Evolutionary conservation across 2,797 vertebrate genomes (phyloP), one percentile per base, ranked within the genome.

Genomic region (Galaxias olidus): DNA sequence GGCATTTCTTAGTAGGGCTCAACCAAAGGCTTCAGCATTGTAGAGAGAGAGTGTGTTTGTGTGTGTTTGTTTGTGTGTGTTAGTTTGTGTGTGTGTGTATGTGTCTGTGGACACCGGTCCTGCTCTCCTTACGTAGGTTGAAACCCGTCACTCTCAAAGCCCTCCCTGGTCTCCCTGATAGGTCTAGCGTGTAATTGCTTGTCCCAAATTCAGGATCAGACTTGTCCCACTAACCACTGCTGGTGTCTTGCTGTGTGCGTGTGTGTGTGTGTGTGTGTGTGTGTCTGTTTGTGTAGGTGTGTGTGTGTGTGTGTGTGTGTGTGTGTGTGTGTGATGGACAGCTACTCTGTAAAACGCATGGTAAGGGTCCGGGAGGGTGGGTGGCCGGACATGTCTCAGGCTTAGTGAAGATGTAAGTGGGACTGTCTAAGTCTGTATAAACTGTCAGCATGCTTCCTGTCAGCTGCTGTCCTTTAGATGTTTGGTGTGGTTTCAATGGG

Each of bases 1-100:
- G 83, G 69, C 81, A 81, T 86, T 88, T 77, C 67, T 73, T 20
- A 42, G 53, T 41, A 73, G 64, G 68, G 62, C 44, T 66, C 43
- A 54, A 74, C 52, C 63, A 40, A 64, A 60, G 54, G 58, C 63
- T 53, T 58, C n/a, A n/a, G 59, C 30, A 30, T 30, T 30, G 61
- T 44, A 48, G 12, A 64, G 67, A 40, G 42, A 30, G 15, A 59
- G 30, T 30, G 9, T 63, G 60, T 63, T 30, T 57, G 55, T 17
- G 30, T 57, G 44, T 56, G 54, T 42, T 20, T 57, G 55, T 15
- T 20, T 57, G 40, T 43, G n/a, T 57, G 8, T 51, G n/a, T 53
- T 44, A 4, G 48, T 41, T 51, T 55, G 59, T 46, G 47, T 71
- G 69, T 64, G 57, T 66, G 61, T 59, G 30, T 60, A 10, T 68